Percentiles rank a stretch among this genome's conserved stretches.
phyloP scores from a whole-genome alignment of 2,888 invertebrate genomes.

The Muscina levida region DNA sequence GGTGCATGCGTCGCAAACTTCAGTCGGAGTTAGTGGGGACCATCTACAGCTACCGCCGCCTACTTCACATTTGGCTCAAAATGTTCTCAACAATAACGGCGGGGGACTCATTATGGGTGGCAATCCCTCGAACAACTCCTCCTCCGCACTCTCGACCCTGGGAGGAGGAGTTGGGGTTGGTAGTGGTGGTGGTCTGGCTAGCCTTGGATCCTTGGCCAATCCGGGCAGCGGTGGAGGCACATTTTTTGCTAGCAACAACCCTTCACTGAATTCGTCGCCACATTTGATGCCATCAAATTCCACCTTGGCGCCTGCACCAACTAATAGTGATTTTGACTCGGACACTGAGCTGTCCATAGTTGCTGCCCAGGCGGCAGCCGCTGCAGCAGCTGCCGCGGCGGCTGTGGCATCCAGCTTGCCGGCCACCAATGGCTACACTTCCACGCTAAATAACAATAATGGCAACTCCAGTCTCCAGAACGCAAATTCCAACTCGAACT shows the following conservation, averaged over 20 bases:
- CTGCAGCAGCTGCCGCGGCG: constrained; percentile 66
- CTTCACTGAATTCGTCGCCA: constrained; percentile 38
- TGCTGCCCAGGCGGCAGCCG: constrained; percentile 72
- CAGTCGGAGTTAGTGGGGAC: constrained; percentile 41
- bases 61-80: constrained; percentile 67
- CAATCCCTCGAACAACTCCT: constrained; percentile 63
- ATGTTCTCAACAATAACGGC: constrained; percentile 58
- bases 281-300: neutral
- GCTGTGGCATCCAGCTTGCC: constrained; percentile 58
- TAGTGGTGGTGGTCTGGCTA: constrained; percentile 35
- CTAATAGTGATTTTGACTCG: constrained; percentile 77
- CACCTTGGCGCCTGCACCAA: constrained; percentile 66
- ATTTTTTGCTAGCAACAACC: constrained; percentile 34
- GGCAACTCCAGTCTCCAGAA: constrained; percentile 68
- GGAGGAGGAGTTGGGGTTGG: constrained; percentile 54
- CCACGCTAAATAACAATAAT: constrained; percentile 61
- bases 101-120: constrained; percentile 26
- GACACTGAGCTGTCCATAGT: constrained; percentile 77
- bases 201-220: neutral
- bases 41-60: constrained; percentile 72
- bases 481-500: constrained; percentile 8
- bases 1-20: neutral
- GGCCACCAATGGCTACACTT: constrained; percentile 71
- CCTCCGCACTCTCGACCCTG: constrained; percentile 59
- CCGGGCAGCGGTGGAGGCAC: neutral